Evolutionary conservation across 2,797 vertebrate genomes (phyloP).

Genomic region (Typhlichthys eigenmanni): DNA sequence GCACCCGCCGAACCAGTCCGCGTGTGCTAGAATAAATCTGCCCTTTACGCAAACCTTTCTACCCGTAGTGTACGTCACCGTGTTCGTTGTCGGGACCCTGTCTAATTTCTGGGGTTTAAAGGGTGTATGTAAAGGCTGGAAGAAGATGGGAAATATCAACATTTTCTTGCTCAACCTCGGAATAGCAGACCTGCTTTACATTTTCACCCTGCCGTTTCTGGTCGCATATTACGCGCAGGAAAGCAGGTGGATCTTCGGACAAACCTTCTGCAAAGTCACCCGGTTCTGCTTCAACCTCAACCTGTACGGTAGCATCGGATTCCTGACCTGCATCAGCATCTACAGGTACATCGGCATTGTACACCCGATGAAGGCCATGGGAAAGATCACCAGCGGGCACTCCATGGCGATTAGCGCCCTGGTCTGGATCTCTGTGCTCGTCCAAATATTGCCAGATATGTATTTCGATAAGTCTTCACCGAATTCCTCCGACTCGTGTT

Average conservation of each 20-base stretch:
- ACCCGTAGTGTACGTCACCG: slow-evolving; percentile 68
- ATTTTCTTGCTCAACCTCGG: slow-evolving; percentile 80
- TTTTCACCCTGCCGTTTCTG: slow-evolving; percentile 80
- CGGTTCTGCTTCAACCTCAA: slow-evolving; percentile 83
- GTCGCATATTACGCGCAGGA: slow-evolving; percentile 73
- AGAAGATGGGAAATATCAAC: slow-evolving; percentile 61
- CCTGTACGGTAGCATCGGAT: slow-evolving; percentile 84
- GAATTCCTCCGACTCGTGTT: slow-evolving; percentile 19
- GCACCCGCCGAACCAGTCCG: not conserved
- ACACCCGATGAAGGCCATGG: slow-evolving; percentile 77
- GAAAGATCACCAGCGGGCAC: slow-evolving; percentile 59
- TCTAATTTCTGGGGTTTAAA: slow-evolving; percentile 77
- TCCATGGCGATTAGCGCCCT: slow-evolving; percentile 44
- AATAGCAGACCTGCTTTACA: slow-evolving; percentile 80
- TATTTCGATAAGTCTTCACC: slow-evolving; percentile 71
- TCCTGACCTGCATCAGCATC: slow-evolving; percentile 84
- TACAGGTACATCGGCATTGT: slow-evolving; percentile 85
- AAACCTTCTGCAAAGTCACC: slow-evolving; percentile 75
- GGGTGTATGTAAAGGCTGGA: slow-evolving; percentile 54
- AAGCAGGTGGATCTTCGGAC: slow-evolving; percentile 77
- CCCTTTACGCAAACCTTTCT: slow-evolving; percentile 70
- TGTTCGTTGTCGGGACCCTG: slow-evolving; percentile 71
- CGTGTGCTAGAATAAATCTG: slow-evolving; percentile 48
- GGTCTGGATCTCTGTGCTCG: slow-evolving; percentile 76
- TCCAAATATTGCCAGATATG: slow-evolving; percentile 75